These are phyloP conservation scores for Pao palembangensis DNA, from an alignment of 2,113 vertebrate species.

Conservation along the genomic window DNA sequence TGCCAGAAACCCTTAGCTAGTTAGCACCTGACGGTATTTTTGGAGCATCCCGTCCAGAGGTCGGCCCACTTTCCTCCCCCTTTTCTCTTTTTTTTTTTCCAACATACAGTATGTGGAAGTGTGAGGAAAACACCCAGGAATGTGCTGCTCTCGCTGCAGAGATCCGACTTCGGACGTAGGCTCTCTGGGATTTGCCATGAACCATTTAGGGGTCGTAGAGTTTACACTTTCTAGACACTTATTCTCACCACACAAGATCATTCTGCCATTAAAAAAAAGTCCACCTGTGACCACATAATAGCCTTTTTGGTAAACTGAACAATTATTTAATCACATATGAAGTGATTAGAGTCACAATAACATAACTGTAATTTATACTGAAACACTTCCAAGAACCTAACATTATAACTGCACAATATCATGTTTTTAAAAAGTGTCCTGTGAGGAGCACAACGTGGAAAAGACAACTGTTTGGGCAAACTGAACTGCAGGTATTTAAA, in stretches of 20 bases:
- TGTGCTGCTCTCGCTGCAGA: constrained; percentile 23
- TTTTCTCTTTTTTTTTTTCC: background rate
- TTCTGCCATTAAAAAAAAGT: constrained; percentile 11
- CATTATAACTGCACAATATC: too few relatives aligned
- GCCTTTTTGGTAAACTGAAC: too few relatives aligned
- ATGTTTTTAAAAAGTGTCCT: too few relatives aligned
- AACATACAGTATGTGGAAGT: constrained; percentile 32
- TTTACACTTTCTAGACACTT: constrained; percentile 14
- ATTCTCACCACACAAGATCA: background rate
- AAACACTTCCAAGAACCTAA: too few relatives aligned
- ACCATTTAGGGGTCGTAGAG: constrained; percentile 20
- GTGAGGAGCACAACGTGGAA: background rate
- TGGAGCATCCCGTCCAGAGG: constrained; percentile 38
- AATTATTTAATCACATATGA: too few relatives aligned
- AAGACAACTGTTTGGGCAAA: background rate
- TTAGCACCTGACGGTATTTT: constrained; percentile 67
- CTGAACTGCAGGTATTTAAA: background rate
- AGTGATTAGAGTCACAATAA: too few relatives aligned
- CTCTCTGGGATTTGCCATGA: constrained; percentile 22
- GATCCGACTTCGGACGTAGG: constrained; percentile 17
- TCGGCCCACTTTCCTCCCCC: constrained; percentile 17
- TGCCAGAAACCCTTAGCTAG: constrained; percentile 56
- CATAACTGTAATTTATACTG: too few relatives aligned
- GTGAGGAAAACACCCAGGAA: constrained; percentile 51
- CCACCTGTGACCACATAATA: too few relatives aligned